Percentiles rank a stretch among this genome's conserved stretches.
These are phyloP conservation scores for Brachyhypopomus gauderio DNA, from an alignment of 2,113 vertebrate species.

Conservation along the genomic window DNA sequence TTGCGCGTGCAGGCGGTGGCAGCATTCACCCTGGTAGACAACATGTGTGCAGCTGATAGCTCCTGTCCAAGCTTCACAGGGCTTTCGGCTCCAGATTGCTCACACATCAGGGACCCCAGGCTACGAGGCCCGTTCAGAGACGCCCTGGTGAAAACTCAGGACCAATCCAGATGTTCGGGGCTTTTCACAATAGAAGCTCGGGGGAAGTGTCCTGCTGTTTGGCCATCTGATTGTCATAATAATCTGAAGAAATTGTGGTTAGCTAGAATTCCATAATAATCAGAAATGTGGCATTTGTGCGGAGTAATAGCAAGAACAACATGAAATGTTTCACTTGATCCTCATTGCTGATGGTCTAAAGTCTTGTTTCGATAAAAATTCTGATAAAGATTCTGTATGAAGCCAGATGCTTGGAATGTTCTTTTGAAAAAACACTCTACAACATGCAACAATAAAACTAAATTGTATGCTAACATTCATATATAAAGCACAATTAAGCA, in stretches of 20 bases:
- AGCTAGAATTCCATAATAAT: slow-evolving; percentile 44
- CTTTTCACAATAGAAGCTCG: slow-evolving; percentile 44
- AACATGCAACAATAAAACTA: slow-evolving; percentile 5
- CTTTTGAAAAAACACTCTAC: not conserved
- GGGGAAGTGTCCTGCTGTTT: slow-evolving; percentile 41
- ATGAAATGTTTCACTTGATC: slow-evolving; percentile 13
- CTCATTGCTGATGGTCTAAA: slow-evolving; percentile 40
- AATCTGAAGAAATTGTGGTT: slow-evolving; percentile 32
- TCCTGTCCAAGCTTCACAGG: slow-evolving; percentile 16
- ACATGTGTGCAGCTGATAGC: slow-evolving; percentile 51
- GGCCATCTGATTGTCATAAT: slow-evolving; percentile 48
- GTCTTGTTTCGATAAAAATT: slow-evolving; percentile 53
- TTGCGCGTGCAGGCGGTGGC: not conserved
- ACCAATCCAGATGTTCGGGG: slow-evolving; percentile 43
- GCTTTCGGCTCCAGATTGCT: slow-evolving; percentile 49
- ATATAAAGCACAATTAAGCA: slow-evolving; percentile 1
- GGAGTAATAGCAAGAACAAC: slow-evolving; percentile 11
- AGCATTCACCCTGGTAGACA: slow-evolving; percentile 38
- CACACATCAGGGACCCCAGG: slow-evolving; percentile 51
- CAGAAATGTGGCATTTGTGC: slow-evolving; percentile 36
- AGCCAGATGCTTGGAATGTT: slow-evolving; percentile 19
- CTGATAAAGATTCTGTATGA: slow-evolving; percentile 8
- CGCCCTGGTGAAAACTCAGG: slow-evolving; percentile 47
- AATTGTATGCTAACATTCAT: not conserved
- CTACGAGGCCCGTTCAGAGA: slow-evolving; percentile 54